Evolutionary conservation across 1,140 invertebrate species (phyloP).

Genomic region (Bombus waltoni): DNA sequence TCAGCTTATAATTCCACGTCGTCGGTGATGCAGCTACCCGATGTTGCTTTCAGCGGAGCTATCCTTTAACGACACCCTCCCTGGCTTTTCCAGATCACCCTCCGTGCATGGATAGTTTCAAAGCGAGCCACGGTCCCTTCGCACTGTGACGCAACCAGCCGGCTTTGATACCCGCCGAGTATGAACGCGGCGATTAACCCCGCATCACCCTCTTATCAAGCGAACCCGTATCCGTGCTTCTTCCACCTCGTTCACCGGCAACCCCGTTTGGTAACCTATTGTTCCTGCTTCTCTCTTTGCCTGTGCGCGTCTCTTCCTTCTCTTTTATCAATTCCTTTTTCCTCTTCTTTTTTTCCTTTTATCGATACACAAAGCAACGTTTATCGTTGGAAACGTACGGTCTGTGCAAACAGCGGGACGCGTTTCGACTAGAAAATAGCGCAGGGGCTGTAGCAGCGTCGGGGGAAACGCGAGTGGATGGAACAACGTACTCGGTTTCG

Average conservation of each 20-base stretch:
- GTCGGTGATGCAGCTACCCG: constrained; percentile 26
- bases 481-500: too few relatives aligned
- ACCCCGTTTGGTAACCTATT: constrained; percentile 39
- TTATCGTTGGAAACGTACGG: too few relatives aligned
- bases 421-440: too few relatives aligned
- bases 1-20: constrained; percentile 49
- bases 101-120: constrained; percentile 40
- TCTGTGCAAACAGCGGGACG: too few relatives aligned
- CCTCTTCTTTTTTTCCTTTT: neutral
- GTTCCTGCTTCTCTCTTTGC: neutral
- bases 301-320: neutral
- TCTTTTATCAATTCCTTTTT: neutral
- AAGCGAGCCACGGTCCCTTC: constrained; percentile 33
- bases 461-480: too few relatives aligned
- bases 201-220: constrained; percentile 69
- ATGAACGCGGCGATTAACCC: constrained; percentile 75
- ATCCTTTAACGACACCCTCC: constrained; percentile 49
- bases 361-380: neutral
- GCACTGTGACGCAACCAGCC: constrained; percentile 44
- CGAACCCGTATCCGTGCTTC: constrained; percentile 61
- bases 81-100: constrained; percentile 48
- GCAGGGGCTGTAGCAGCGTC: too few relatives aligned
- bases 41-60: constrained; percentile 40
- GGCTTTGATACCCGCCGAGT: constrained; percentile 73
- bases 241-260: constrained; percentile 42